Evolutionary conservation across 2,888 invertebrate genomes (phyloP).

Genomic region (Schrankia costaestrigalis): DNA sequence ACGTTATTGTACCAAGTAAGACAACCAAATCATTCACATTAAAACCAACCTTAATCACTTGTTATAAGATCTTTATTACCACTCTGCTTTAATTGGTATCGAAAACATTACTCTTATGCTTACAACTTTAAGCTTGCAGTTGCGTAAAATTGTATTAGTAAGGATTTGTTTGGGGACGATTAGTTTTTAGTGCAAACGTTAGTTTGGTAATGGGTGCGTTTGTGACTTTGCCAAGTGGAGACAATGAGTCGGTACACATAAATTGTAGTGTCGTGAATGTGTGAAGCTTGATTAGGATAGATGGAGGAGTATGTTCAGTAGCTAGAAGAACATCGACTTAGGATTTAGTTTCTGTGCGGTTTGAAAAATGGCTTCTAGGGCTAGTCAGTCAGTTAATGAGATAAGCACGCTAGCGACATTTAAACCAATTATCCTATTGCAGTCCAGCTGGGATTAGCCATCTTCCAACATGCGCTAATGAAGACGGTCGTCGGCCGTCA

Average conservation of each 20-base stretch:
- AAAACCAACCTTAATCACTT: conserved; percentile 18
- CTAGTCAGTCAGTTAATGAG: no score
- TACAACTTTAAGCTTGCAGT: conserved; percentile 13
- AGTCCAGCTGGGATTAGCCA: no score
- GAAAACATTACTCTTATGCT: conserved; percentile 32
- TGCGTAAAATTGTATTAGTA: conserved; percentile 15
- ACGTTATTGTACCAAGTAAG: conserved; percentile 23
- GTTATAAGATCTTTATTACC: conserved; percentile 1
- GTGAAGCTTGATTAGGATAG: conserved; percentile 25
- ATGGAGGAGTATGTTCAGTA: no score
- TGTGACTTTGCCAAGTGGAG: conserved; percentile 51
- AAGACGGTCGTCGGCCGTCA: no score
- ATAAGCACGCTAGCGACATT: no score
- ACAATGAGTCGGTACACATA: conserved; percentile 47
- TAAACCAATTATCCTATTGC: no score
- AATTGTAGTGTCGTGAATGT: conserved; percentile 40
- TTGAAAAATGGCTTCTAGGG: no score
- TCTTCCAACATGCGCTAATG: no score
- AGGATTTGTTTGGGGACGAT: conserved; percentile 5
- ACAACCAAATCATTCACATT: neutral
- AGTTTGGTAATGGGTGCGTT: conserved; percentile 28
- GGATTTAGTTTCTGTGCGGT: no score
- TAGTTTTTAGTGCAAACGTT: conserved; percentile 14
- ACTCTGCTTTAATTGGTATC: conserved; percentile 22
- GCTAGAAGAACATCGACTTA: no score